These are phyloP conservation scores for Syngnathus acus DNA, from an alignment of 2,797 vertebrate species.

Conservation along the genomic window DNA sequence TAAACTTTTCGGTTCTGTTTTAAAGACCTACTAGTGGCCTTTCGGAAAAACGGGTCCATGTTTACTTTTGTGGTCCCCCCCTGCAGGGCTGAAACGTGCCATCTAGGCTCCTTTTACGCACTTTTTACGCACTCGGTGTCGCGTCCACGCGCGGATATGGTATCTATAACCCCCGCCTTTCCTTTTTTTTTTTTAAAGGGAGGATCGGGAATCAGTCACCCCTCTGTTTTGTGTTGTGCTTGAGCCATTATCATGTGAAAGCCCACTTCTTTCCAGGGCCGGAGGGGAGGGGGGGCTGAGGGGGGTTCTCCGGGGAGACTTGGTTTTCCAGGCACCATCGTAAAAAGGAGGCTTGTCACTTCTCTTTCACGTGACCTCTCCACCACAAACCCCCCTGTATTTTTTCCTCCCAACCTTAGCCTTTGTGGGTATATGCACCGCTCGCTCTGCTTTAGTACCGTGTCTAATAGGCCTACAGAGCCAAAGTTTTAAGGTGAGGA, in stretches of 20 bases:
- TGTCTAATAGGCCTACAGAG: constrained; percentile 74
- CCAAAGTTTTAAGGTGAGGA: constrained; percentile 51
- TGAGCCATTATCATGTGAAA: constrained; percentile 66
- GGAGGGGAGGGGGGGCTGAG: constrained; percentile 11
- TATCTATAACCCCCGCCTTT: constrained; percentile 22
- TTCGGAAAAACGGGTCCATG: constrained; percentile 23
- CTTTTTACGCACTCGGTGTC: constrained; percentile 28
- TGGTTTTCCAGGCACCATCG: constrained; percentile 64
- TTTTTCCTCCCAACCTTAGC: constrained; percentile 54
- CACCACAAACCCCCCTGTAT: constrained; percentile 60
- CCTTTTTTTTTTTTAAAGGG: constrained; percentile 19
- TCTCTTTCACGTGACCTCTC: constrained; percentile 78
- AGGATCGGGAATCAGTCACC: constrained; percentile 30
- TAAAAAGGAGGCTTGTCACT: constrained; percentile 70
- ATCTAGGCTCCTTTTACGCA: constrained; percentile 41
- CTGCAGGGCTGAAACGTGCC: constrained; percentile 8
- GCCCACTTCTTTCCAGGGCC: constrained; percentile 50
- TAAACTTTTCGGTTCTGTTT: constrained; percentile 67
- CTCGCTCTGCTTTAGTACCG: constrained; percentile 74
- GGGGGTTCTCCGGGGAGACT: constrained; percentile 56
- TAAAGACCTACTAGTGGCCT: constrained; percentile 4
- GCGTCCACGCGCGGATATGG: constrained; percentile 17
- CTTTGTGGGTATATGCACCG: constrained; percentile 71
- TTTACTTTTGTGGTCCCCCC: constrained; percentile 28
- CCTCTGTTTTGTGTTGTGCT: constrained; percentile 26